phyloP scores from a whole-genome alignment of 2,113 vertebrate genomes.

The Diadophis punctatus region DNA sequence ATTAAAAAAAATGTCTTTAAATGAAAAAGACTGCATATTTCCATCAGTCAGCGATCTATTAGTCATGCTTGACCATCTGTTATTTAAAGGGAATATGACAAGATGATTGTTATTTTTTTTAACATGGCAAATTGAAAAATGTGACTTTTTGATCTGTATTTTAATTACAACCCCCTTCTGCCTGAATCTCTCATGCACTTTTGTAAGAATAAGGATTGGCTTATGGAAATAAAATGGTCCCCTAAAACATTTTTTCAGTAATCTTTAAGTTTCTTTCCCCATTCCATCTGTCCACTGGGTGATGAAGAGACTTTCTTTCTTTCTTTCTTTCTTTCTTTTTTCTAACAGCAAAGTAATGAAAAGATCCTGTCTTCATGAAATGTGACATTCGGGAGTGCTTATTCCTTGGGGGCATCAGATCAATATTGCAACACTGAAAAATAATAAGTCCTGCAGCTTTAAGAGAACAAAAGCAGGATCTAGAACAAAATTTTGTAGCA shows the following conservation, averaged over 20 bases:
- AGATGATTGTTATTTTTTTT: constrained; percentile 74
- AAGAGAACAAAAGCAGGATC: neutral
- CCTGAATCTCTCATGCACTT: constrained; percentile 64
- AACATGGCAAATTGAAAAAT: constrained; percentile 74
- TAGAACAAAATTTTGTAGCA: neutral
- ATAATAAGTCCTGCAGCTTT: neutral
- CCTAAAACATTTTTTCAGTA: neutral
- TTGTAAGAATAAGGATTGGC: constrained; percentile 39
- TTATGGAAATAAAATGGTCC: constrained; percentile 52
- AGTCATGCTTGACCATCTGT: constrained; percentile 79
- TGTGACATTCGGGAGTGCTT: neutral
- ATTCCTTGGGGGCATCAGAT: neutral
- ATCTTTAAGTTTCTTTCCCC: neutral
- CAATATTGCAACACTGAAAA: neutral
- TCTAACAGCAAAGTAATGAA: neutral
- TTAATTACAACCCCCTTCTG: constrained; percentile 69
- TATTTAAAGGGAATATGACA: constrained; percentile 77
- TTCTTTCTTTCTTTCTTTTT: neutral
- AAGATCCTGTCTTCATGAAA: neutral
- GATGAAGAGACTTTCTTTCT: neutral
- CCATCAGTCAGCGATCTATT: constrained; percentile 71
- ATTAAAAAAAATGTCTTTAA: constrained; percentile 49
- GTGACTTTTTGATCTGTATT: constrained; percentile 75
- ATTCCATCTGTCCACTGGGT: constrained; percentile 30
- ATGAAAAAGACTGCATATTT: constrained; percentile 71